Percentiles rank a stretch among this genome's conserved stretches.
Conservation (phyloP, 2,888 invertebrate species). For the Lycia hirtaria region DNA sequence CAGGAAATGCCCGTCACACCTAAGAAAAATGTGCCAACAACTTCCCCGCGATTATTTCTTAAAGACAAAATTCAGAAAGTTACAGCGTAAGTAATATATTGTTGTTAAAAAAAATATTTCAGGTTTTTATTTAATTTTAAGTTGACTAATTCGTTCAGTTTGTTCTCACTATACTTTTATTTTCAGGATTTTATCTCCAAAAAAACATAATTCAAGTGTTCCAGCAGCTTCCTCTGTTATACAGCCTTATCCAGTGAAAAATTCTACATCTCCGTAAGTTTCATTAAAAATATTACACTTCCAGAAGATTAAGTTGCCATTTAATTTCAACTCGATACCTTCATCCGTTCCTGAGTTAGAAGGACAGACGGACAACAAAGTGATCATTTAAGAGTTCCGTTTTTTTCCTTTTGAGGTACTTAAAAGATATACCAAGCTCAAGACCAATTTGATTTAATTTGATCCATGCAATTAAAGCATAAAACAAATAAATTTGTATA, state of each 20-base stretch:
- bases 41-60: conserved; percentile 1
- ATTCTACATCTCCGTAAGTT: conserved; percentile 48
- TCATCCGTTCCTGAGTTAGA: too few species aligned
- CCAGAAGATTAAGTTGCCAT: too few species aligned
- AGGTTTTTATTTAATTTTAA: not conserved
- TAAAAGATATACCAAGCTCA: too few species aligned
- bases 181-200: conserved; percentile 53
- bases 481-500: too few species aligned
- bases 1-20: conserved; percentile 14
- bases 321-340: too few species aligned
- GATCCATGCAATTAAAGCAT: too few species aligned
- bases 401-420: too few species aligned
- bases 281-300: conserved; percentile 5
- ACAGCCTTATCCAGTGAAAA: conserved; percentile 40
- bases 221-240: conserved; percentile 37
- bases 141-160: too few species aligned
- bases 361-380: too few species aligned
- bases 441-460: too few species aligned
- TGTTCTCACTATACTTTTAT: not conserved
- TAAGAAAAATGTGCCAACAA: conserved; percentile 1
- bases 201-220: conserved; percentile 44
- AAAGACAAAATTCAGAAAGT: conserved; percentile 33
- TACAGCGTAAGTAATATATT: conserved; percentile 36
- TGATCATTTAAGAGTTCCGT: too few species aligned
- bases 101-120: not conserved